phyloP scores from a whole-genome alignment of 1,140 invertebrate species.

The Papilio polytes region DNA sequence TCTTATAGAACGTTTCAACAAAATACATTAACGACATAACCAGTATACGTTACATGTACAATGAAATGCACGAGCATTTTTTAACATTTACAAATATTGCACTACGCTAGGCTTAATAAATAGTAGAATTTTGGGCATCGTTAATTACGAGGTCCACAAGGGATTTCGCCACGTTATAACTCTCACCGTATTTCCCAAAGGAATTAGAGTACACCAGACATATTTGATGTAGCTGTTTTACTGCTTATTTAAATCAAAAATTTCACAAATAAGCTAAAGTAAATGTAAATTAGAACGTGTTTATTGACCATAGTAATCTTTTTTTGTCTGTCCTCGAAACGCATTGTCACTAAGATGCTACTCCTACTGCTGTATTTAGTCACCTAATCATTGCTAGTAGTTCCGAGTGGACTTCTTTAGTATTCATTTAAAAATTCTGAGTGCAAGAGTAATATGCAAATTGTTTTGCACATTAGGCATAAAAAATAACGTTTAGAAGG shows the following conservation, averaged over 20 bases:
- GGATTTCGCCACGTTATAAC: conserved; percentile 50
- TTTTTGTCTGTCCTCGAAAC: not conserved
- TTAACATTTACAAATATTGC: not conserved
- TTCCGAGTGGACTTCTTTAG: too few relatives aligned
- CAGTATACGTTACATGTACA: not conserved
- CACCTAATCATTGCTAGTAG: not conserved
- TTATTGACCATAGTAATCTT: too few relatives aligned
- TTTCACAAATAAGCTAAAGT: not conserved
- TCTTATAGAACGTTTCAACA: too few relatives aligned
- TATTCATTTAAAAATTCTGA: too few relatives aligned
- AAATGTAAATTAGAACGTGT: too few relatives aligned
- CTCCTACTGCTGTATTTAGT: not conserved
- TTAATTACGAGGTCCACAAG: conserved; percentile 44
- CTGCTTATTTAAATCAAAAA: not conserved
- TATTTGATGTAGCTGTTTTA: not conserved
- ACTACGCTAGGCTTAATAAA: not conserved
- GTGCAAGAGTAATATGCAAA: too few relatives aligned
- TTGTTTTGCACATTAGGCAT: not conserved
- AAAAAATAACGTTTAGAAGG: not conserved
- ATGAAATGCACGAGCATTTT: not conserved
- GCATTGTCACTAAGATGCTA: not conserved
- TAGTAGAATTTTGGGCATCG: not conserved
- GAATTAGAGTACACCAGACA: conserved; percentile 55
- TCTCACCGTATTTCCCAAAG: conserved; percentile 65
- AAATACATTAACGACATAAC: too few relatives aligned